phyloP scores from a whole-genome alignment of 1,140 invertebrate genomes.

The Drosophila sulfurigaster region DNA sequence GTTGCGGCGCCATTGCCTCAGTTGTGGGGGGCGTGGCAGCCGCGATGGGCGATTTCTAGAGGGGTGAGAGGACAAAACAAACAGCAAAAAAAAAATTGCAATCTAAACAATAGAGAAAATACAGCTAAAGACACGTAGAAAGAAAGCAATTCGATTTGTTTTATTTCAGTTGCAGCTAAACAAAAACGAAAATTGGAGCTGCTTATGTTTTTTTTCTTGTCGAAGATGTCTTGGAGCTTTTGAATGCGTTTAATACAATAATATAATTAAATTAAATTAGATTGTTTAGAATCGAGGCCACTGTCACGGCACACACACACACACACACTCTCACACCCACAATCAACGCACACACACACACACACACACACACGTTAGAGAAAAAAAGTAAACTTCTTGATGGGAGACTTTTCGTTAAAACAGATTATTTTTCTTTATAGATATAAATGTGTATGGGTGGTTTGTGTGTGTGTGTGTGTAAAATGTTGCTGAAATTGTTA shows the following conservation, averaged over 20 bases:
- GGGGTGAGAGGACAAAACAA: background rate
- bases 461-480: constrained; percentile 21
- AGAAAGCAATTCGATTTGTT: constrained; percentile 18
- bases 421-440: constrained; percentile 12
- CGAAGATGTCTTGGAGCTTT: constrained; percentile 17
- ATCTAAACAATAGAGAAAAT: background rate
- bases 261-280: constrained; percentile 27
- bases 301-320: constrained; percentile 1
- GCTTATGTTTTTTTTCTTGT: constrained; percentile 8
- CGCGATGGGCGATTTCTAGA: constrained; percentile 8
- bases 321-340: background rate
- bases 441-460: constrained; percentile 15
- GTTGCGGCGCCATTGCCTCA: constrained; percentile 25
- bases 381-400: constrained; percentile 29
- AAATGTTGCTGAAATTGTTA: background rate
- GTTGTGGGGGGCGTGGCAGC: constrained; percentile 8
- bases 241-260: constrained; percentile 13
- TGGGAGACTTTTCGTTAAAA: constrained; percentile 23
- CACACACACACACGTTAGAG: constrained; percentile 9
- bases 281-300: constrained; percentile 20
- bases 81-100: background rate
- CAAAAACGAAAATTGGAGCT: constrained; percentile 25
- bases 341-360: background rate
- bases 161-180: constrained; percentile 42
- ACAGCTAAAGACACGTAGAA: background rate